Evolutionary conservation across 2,113 vertebrate species (phyloP).

Genomic region (Anhinga rufa): DNA sequence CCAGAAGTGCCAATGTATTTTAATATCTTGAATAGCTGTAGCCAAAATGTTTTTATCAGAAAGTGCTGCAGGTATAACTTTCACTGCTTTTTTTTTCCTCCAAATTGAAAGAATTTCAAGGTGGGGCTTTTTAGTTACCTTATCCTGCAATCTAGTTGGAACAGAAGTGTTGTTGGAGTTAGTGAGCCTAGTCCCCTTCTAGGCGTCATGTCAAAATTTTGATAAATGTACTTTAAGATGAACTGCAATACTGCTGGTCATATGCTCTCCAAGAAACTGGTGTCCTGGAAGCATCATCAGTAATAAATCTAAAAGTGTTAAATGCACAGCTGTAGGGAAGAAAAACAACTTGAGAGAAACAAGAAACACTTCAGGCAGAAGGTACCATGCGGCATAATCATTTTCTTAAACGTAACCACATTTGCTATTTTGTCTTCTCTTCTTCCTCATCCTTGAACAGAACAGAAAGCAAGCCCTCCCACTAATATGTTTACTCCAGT

Average conservation of each 20-base stretch:
- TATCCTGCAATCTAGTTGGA: neutral
- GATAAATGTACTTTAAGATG: neutral
- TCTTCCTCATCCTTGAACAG: neutral
- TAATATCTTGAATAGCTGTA: neutral
- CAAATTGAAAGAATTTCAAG: neutral
- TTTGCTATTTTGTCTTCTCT: neutral
- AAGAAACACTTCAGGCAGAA: neutral
- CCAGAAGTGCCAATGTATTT: neutral
- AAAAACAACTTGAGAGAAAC: neutral
- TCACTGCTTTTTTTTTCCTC: neutral
- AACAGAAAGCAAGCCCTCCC: neutral
- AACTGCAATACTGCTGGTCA: neutral
- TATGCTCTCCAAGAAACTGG: neutral
- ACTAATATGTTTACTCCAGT: neutral
- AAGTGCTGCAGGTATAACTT: neutral
- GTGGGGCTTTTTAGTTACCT: neutral
- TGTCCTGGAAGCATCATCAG: neutral
- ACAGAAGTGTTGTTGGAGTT: neutral
- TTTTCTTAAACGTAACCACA: neutral
- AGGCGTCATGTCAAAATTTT: neutral
- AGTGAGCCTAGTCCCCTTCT: neutral
- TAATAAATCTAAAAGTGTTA: neutral
- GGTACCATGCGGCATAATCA: accelerated
- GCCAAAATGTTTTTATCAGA: neutral
- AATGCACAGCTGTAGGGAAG: neutral